Evolutionary conservation across 2,888 invertebrate genomes (phyloP).

Genomic region (Sesamia inferens): DNA sequence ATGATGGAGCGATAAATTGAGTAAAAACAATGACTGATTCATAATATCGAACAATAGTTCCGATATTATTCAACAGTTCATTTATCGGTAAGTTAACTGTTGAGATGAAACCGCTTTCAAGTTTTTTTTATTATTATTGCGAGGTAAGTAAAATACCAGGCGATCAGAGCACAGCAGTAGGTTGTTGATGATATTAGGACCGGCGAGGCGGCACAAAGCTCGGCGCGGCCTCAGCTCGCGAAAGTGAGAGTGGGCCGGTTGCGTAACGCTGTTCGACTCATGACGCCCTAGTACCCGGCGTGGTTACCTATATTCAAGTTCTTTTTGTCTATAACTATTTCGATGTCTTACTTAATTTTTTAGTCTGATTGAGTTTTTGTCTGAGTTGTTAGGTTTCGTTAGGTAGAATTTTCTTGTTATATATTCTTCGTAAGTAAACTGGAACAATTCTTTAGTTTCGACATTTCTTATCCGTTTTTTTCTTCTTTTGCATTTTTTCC

Average conservation of each 20-base stretch:
- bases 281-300: constrained; percentile 80
- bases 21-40: constrained; percentile 34
- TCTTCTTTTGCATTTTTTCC: neutral
- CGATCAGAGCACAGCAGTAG: constrained; percentile 71
- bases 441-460: constrained; percentile 2
- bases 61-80: constrained; percentile 55
- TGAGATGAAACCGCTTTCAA: constrained; percentile 29
- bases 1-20: constrained; percentile 22
- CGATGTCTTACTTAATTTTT: constrained; percentile 47
- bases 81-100: constrained; percentile 56
- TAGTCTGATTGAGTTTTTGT: constrained; percentile 23
- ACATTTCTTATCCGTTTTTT: constrained; percentile 2
- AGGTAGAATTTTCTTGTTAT: constrained; percentile 1
- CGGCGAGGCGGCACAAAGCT: constrained; percentile 72
- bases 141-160: constrained; percentile 72
- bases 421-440: constrained; percentile 3
- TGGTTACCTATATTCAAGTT: constrained; percentile 70
- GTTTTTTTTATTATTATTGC: constrained; percentile 64
- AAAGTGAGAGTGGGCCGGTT: constrained; percentile 88
- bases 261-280: constrained; percentile 81
- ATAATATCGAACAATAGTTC: constrained; percentile 30
- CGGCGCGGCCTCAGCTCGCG: constrained; percentile 80
- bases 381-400: constrained; percentile 4
- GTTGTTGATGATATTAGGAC: constrained; percentile 78
- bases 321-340: constrained; percentile 62